Conservation (phyloP, 2,797 vertebrate species). For the Halcyon leucocephala region DNA sequence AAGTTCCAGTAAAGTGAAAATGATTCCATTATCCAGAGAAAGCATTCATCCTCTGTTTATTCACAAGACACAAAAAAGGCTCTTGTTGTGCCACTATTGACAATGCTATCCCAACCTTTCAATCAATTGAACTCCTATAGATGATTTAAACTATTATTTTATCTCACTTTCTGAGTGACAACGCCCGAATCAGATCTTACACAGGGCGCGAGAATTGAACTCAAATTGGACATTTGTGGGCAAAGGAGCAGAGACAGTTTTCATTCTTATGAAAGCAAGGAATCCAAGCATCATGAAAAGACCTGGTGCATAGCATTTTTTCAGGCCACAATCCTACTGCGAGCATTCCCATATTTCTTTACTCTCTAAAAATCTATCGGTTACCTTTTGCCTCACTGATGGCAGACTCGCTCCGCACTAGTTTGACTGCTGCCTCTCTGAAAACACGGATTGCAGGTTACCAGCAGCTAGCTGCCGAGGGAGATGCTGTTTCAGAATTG, state of each 20-base stretch:
- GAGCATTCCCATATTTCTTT: background rate
- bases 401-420: accelerated
- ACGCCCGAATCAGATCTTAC: background rate
- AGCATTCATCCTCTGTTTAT: background rate
- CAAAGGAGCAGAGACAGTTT: background rate
- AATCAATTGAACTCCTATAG: background rate
- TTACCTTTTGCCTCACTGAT: background rate
- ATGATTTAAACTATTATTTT: background rate
- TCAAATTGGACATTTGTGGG: background rate
- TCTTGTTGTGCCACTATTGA: background rate
- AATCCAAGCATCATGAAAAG: background rate
- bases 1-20: background rate
- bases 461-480: background rate
- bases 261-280: background rate
- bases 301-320: background rate
- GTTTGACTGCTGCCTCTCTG: background rate
- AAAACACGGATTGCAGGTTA: background rate
- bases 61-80: background rate
- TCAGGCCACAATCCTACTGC: background rate
- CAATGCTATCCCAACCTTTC: background rate
- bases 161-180: background rate
- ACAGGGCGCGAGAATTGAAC: background rate
- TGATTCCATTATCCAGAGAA: background rate
- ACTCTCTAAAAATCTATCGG: background rate
- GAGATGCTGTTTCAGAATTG: conserved; percentile 32